phyloP scores from a whole-genome alignment of 1,140 invertebrate genomes.

The Mizuhopecten yessoensis region DNA sequence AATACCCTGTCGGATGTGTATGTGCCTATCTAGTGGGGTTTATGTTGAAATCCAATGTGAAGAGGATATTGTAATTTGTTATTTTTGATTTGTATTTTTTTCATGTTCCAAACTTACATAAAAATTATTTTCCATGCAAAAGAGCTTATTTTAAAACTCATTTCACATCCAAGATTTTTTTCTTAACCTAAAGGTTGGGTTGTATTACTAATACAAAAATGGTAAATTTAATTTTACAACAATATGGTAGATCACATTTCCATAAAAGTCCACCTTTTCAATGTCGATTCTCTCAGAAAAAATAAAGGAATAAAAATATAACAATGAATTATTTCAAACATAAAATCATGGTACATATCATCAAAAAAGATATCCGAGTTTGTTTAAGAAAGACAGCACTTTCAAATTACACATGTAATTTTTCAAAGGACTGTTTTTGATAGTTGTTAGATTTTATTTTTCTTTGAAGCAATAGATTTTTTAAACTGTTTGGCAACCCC shows the following conservation, averaged over 20 bases:
- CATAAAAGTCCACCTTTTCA: background rate
- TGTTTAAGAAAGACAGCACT: background rate
- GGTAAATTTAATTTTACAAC: background rate
- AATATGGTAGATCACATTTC: background rate
- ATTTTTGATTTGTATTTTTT: background rate
- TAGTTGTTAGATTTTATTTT: background rate
- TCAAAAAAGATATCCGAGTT: background rate
- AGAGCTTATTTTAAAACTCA: no score
- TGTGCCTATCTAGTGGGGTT: background rate
- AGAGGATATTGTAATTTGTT: background rate
- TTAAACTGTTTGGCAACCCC: no score
- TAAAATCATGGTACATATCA: constrained; percentile 39
- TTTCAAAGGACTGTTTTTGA: background rate
- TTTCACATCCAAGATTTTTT: background rate
- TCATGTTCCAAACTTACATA: background rate
- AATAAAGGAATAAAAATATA: constrained; percentile 4
- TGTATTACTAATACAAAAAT: background rate
- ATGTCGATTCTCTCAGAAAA: constrained; percentile 8
- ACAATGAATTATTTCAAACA: constrained; percentile 16
- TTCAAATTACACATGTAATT: constrained; percentile 1
- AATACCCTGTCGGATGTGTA: no score
- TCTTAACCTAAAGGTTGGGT: background rate
- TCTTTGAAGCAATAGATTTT: background rate
- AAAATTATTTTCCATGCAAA: background rate
- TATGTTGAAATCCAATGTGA: background rate